These are phyloP conservation scores for Orthosia gothica DNA, from an alignment of 2,888 invertebrate species.

Conservation along the genomic window DNA sequence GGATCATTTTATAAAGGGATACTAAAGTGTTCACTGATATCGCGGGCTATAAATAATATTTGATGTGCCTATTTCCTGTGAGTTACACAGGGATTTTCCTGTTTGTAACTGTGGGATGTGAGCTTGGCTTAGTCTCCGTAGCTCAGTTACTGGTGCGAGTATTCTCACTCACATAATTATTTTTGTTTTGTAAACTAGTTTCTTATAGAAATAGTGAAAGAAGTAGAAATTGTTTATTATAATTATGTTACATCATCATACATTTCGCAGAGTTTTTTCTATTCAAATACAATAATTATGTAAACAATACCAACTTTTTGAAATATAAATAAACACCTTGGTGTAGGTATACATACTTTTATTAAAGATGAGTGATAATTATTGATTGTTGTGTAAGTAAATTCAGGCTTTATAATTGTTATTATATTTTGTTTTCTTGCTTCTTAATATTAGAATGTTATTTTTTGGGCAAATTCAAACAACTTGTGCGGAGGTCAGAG, in stretches of 20 bases:
- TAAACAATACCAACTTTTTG: conserved; percentile 1
- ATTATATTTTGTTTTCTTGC: not conserved
- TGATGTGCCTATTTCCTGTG: conserved; percentile 35
- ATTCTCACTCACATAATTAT: not conserved
- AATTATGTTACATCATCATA: conserved; percentile 3
- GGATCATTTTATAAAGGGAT: conserved; percentile 16
- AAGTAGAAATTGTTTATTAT: too few species aligned
- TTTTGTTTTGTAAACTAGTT: conserved; percentile 28
- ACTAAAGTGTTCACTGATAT: conserved; percentile 31
- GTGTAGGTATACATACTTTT: too few species aligned
- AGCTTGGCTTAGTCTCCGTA: not conserved
- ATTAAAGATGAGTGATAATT: not conserved
- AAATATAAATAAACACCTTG: not conserved
- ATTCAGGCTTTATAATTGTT: conserved; percentile 8
- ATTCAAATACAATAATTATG: conserved; percentile 1
- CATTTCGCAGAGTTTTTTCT: not conserved
- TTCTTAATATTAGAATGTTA: not conserved
- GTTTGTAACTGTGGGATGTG: not conserved
- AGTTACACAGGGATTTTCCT: conserved; percentile 11
- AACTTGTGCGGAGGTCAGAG: not conserved
- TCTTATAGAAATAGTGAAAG: not conserved
- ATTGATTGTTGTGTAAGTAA: conserved; percentile 19
- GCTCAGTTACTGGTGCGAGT: not conserved
- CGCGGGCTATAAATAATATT: conserved; percentile 47
- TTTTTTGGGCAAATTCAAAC: not conserved